These are phyloP conservation scores for Ptilorrhoa leucosticta DNA, from an alignment of 2,113 vertebrate genomes.

Conservation along the genomic window DNA sequence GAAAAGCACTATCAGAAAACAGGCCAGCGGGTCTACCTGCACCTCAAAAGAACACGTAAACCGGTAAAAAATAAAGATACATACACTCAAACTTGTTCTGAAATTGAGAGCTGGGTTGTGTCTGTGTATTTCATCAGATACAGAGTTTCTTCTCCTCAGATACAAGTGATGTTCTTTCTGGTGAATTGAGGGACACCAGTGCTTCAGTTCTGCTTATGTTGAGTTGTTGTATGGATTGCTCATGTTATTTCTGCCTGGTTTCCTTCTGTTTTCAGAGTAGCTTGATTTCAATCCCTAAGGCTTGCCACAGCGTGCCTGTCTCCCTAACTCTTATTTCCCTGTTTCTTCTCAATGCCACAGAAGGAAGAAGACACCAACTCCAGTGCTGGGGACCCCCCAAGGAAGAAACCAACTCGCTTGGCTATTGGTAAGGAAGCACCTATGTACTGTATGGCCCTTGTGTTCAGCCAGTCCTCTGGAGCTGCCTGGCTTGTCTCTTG, in stretches of 20 bases:
- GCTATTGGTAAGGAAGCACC: constrained; percentile 85
- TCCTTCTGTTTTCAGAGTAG: neutral
- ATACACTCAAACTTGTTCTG: neutral
- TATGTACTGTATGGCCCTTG: rapidly evolving
- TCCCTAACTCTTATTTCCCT: neutral
- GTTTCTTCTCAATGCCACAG: constrained; percentile 8
- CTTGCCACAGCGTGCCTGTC: neutral
- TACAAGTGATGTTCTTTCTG: neutral
- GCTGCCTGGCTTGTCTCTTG: neutral
- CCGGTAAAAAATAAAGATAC: constrained; percentile 62
- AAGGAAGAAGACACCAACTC: constrained; percentile 86
- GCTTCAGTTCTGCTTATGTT: neutral
- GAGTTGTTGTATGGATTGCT: neutral
- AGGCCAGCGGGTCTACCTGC: constrained; percentile 91
- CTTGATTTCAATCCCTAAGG: neutral
- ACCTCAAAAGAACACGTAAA: constrained; percentile 89
- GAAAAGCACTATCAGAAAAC: constrained; percentile 86
- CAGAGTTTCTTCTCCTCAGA: neutral
- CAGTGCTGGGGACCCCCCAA: constrained; percentile 90
- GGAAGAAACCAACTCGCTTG: constrained; percentile 96
- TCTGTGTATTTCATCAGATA: neutral
- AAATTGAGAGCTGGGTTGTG: neutral
- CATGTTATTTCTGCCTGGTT: neutral
- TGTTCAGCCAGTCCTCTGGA: neutral
- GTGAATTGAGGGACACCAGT: neutral